phyloP scores from a whole-genome alignment of 1,140 invertebrate species.

The Onthophagus taurus region DNA sequence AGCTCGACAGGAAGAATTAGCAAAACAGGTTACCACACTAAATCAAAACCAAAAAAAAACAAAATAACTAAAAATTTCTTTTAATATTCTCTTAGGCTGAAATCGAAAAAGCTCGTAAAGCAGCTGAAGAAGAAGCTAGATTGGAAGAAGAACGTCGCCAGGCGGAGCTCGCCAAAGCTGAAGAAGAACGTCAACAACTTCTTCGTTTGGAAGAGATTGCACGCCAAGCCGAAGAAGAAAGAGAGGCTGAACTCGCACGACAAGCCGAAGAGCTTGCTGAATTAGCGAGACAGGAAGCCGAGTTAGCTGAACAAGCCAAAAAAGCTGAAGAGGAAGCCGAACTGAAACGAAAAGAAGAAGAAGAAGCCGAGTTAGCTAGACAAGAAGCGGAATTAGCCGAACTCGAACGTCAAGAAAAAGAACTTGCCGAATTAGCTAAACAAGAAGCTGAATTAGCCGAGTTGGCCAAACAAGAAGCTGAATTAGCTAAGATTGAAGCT shows the following conservation, averaged over 20 bases:
- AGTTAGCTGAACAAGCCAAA: slow-evolving; percentile 50
- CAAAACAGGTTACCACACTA: slow-evolving; percentile 25
- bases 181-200: slow-evolving; percentile 39
- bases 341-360: slow-evolving; percentile 42
- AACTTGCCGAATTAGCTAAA: slow-evolving; percentile 46
- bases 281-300: slow-evolving; percentile 43
- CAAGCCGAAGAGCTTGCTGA: slow-evolving; percentile 46
- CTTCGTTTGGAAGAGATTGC: slow-evolving; percentile 42
- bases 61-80: not conserved
- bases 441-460: slow-evolving; percentile 38
- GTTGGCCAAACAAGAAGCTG: slow-evolving; percentile 22
- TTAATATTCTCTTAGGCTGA: slow-evolving; percentile 36
- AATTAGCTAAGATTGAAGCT: slow-evolving; percentile 14
- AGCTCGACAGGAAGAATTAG: slow-evolving; percentile 31
- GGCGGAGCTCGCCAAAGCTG: slow-evolving; percentile 44
- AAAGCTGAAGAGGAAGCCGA: slow-evolving; percentile 47
- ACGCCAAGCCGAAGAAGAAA: slow-evolving; percentile 45
- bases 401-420: slow-evolving; percentile 46
- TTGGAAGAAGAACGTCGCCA: slow-evolving; percentile 39
- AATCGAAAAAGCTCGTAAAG: slow-evolving; percentile 29
- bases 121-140: slow-evolving; percentile 41
- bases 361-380: slow-evolving; percentile 47
- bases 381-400: slow-evolving; percentile 49
- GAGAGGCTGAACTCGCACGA: slow-evolving; percentile 38
- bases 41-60: not conserved